Conservation (phyloP, 2,113 vertebrate genomes). For the Brevimyrus niger region DNA sequence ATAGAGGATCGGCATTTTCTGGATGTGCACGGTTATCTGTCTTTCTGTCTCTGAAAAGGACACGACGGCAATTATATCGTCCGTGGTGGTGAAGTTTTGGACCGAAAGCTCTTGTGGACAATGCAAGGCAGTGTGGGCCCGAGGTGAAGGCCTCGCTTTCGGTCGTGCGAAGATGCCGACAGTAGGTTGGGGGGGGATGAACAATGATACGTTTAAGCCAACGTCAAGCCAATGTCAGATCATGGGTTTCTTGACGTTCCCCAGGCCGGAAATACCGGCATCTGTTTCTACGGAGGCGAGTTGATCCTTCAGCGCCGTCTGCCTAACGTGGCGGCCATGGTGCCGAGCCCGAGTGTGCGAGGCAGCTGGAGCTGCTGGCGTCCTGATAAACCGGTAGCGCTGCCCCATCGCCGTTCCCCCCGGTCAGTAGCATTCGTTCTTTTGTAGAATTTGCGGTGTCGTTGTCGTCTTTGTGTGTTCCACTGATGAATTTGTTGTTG, state of each 20-base stretch:
- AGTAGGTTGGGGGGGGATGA: background rate
- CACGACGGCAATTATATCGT: background rate
- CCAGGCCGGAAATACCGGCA: background rate
- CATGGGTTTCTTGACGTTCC: background rate
- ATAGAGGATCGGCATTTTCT: background rate
- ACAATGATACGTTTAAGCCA: background rate
- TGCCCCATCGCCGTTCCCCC: no score
- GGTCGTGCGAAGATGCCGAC: background rate
- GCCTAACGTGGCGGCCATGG: background rate
- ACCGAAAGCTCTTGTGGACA: background rate
- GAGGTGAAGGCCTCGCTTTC: background rate
- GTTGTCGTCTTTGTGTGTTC: background rate
- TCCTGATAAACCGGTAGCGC: background rate
- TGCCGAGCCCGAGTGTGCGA: background rate
- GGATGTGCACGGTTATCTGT: background rate
- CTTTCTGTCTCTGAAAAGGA: background rate
- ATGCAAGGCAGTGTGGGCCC: background rate
- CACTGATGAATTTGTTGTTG: background rate
- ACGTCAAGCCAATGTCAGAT: background rate
- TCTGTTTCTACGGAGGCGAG: background rate
- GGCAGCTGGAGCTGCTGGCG: background rate
- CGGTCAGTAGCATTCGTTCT: background rate
- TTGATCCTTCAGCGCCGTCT: background rate
- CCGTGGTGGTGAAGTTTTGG: background rate
- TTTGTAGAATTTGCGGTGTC: background rate